phyloP scores from a whole-genome alignment of 2,888 invertebrate species.

The Dryocosmus kuriphilus region DNA sequence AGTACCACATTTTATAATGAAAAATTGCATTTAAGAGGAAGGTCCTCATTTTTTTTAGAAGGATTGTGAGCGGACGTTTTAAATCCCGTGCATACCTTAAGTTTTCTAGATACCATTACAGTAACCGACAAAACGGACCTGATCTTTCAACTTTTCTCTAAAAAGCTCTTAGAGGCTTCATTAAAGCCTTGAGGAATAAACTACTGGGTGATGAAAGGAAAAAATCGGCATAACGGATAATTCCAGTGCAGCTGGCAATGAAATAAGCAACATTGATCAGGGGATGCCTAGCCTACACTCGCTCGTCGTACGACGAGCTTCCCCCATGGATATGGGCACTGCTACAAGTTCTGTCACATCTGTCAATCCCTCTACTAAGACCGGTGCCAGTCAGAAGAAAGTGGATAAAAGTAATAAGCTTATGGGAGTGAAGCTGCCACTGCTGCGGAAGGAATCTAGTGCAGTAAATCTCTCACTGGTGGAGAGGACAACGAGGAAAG shows the following conservation, averaged over 20 bases:
- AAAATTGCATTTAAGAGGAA: neutral
- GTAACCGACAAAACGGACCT: too few species aligned
- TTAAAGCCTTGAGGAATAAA: neutral
- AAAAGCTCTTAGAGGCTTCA: neutral
- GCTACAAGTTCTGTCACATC: conserved; percentile 75
- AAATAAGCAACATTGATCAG: conserved; percentile 66
- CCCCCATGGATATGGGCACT: conserved; percentile 76
- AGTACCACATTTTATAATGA: neutral
- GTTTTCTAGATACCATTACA: too few species aligned
- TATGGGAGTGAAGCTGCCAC: conserved; percentile 69
- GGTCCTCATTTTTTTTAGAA: neutral
- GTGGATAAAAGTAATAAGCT: conserved; percentile 67
- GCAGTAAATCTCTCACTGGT: conserved; percentile 68
- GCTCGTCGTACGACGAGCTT: conserved; percentile 77
- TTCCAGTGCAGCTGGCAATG: conserved; percentile 55
- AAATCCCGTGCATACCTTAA: too few species aligned
- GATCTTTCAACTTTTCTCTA: neutral
- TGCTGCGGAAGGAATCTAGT: conserved; percentile 73
- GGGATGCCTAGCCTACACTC: conserved; percentile 78
- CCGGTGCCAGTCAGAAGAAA: conserved; percentile 62
- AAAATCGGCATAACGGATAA: neutral
- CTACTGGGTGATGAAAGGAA: neutral
- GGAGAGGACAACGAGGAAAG: conserved; percentile 59
- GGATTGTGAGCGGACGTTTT: neutral
- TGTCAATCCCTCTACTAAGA: conserved; percentile 65